phyloP scores from a whole-genome alignment of 2,888 invertebrate species.

The Patella pellucida region DNA sequence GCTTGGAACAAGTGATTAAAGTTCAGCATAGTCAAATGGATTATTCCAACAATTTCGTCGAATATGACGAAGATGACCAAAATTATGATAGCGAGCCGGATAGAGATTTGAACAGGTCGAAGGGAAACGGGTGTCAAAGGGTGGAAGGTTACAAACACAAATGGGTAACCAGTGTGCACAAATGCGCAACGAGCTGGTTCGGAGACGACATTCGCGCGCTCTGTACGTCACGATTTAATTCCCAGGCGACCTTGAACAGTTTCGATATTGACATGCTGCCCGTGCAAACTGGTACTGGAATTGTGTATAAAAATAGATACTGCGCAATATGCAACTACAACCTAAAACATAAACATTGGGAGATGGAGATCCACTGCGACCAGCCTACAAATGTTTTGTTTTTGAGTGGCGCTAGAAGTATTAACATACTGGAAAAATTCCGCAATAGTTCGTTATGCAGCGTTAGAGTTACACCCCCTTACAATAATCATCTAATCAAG shows the following conservation, averaged over 20 bases:
- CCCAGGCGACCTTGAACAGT: slow-evolving; percentile 23
- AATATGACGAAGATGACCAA: slow-evolving; percentile 2
- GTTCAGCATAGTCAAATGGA: no score
- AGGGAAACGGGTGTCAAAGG: slow-evolving; percentile 35
- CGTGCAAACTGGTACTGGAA: slow-evolving; percentile 49
- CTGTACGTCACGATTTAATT: slow-evolving; percentile 35
- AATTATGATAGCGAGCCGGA: slow-evolving; percentile 9
- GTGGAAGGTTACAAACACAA: slow-evolving; percentile 33
- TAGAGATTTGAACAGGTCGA: slow-evolving; percentile 29
- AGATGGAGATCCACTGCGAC: slow-evolving; percentile 43
- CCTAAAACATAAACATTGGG: slow-evolving; percentile 41
- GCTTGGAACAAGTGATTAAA: no score
- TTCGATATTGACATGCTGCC: slow-evolving; percentile 48
- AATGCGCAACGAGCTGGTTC: slow-evolving; percentile 38
- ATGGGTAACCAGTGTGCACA: slow-evolving; percentile 45
- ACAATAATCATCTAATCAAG: slow-evolving; percentile 16
- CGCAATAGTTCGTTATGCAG: slow-evolving; percentile 19
- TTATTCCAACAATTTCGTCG: no score
- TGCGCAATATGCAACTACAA: slow-evolving; percentile 54
- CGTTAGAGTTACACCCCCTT: slow-evolving; percentile 24
- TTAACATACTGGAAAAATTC: slow-evolving; percentile 15
- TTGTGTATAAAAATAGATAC: slow-evolving; percentile 55
- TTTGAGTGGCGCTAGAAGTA: slow-evolving; percentile 8
- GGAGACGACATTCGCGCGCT: slow-evolving; percentile 27
- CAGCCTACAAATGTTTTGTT: slow-evolving; percentile 32